Evolutionary conservation across 2,113 vertebrate species (phyloP), one percentile per base, ranked within the genome.

Genomic region (Hystrix brachyura): DNA sequence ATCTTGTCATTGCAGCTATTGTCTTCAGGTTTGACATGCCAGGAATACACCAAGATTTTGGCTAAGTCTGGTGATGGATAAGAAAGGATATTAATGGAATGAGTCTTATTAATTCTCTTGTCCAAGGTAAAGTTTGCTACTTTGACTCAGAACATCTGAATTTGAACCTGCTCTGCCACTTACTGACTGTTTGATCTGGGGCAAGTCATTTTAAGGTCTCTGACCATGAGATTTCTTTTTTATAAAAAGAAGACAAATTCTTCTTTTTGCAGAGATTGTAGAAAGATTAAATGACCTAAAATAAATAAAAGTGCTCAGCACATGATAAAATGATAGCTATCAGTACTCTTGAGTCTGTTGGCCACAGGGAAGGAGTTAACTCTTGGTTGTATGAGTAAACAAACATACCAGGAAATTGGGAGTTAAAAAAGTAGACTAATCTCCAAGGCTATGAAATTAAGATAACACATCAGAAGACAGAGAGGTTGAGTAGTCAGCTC

Each of bases 141-240:
- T 91, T 62, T 86, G n/a, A 96, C 65, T 94, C 38, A 87, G 38
- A 88, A 92, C 43, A 88, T 74, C 65, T 94, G 60, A 65, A 96
- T 89, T 69, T 72, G 32, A 59, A 78, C 23, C 74, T 72, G 80
- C 53, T 89, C 72, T 78, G 60, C 84, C n/a, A 71, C 27, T 82
- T 53, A 59, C 27, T 86, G 83, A 85, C 25, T 88, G 18, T 76
- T 72, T 90, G 46, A 84, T 87, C 60, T 91, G 95, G 46, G 32
- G 48, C 25, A 86, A 92, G 48, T 19, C 34, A 72, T 96, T 65
- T 81, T 83, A 95, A 96, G 23, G 23, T 88, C 80, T 59, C 7
- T 85, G 78, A 96, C 71, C 34, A 64, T 74, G 48, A n/a, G 13
- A 94, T 82, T 74, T 81, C 60, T 72, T 25, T 78, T 71, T 38